Conservation (phyloP, 1,140 invertebrate genomes). For the Polyergus mexicanus region DNA sequence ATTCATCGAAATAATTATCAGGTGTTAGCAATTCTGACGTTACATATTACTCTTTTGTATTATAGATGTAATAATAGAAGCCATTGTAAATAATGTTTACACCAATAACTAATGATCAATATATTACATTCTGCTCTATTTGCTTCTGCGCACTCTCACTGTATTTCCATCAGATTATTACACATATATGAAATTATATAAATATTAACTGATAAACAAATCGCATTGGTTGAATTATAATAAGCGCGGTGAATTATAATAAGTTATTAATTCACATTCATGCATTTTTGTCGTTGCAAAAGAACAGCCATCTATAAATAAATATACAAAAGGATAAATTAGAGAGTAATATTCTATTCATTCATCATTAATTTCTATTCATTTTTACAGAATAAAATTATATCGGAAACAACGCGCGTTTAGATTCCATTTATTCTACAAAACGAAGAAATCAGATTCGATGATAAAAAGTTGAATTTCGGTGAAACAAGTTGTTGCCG, state of each 20-base stretch:
- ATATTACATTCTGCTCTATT: constrained; percentile 60
- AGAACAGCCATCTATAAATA: background rate
- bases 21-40: background rate
- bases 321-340: background rate
- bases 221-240: constrained; percentile 9
- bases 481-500: background rate
- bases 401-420: background rate
- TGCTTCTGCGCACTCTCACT: constrained; percentile 55
- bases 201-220: constrained; percentile 38
- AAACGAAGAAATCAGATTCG: background rate
- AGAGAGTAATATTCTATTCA: background rate
- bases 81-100: constrained; percentile 55
- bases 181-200: constrained; percentile 22
- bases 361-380: too few relatives aligned
- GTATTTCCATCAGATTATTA: constrained; percentile 18
- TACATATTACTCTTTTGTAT: constrained; percentile 15
- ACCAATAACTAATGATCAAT: constrained; percentile 58
- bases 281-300: background rate
- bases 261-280: background rate
- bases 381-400: background rate
- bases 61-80: background rate
- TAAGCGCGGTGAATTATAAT: background rate
- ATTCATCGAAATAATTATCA: constrained; percentile 40
- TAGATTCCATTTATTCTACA: background rate
- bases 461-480: background rate